Evolutionary conservation across 1,140 invertebrate genomes (phyloP), one percentile per base, ranked within the genome.

Genomic region (Achatina immaculata): DNA sequence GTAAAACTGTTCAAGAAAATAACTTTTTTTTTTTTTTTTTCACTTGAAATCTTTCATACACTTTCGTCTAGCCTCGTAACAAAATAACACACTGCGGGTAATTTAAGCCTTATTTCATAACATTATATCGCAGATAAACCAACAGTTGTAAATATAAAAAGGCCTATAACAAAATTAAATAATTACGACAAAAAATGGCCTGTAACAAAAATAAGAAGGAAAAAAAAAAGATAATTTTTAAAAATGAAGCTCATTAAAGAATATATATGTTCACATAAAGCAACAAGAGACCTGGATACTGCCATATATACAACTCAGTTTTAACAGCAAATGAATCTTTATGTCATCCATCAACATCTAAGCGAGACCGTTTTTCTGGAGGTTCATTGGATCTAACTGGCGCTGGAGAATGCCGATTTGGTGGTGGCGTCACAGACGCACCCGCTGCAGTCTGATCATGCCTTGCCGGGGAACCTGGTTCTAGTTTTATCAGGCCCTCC

Each of bases 381-480:
- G 81, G 81, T 43, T 82, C 81, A 43, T 66, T 76, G 1, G 43
- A 73, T 11, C 40, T 48, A 19, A 11, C 24, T 9, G 75, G 40
- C 0, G 45, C 38, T 36, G 74, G 72, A 0, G 80, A 69, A 28
- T 28, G 80, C 42, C 71, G 68, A 36, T 58, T 65, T 31, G 62
- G 55, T 34, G 58, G 72, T 34, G 80, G 72, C 9, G 71, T 78
- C 40, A 71, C 45, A 21, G 75, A 58, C 65, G 75, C 16, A 36
- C 75, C 55, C 7, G 31, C 75, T 16, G 7, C 58, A 6, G 19
- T 9, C 3, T 72, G 78, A 14, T 80, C 78, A 80, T 28, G 31
- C 16, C 31, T 69, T 21, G n/a, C 36, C 34, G 82, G 82, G 16
- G 82, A 83, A 4, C 72, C 78, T 31, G 78, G 82, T 51, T 82